phyloP scores from a whole-genome alignment of 2,888 invertebrate species.

The Cantharis nigra region DNA sequence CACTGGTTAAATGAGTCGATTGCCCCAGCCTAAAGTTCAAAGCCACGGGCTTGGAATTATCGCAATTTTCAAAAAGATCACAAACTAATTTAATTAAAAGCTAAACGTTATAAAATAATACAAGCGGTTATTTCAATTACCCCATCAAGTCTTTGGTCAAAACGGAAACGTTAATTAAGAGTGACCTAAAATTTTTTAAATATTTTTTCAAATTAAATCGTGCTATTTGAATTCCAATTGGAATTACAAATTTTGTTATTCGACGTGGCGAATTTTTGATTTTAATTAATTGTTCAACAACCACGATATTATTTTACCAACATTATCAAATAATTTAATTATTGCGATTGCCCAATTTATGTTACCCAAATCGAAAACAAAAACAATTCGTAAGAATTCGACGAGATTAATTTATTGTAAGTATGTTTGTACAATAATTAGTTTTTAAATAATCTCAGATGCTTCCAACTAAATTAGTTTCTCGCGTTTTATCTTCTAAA shows the following conservation, averaged over 20 bases:
- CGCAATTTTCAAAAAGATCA: slow-evolving; percentile 9
- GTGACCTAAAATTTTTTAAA: background rate
- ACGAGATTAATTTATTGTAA: background rate
- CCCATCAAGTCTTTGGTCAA: background rate
- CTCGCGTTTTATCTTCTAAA: background rate
- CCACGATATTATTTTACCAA: background rate
- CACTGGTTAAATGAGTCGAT: slow-evolving; percentile 13
- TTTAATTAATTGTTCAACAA: background rate
- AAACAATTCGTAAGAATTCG: background rate
- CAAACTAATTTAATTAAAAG: background rate
- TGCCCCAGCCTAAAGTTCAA: slow-evolving; percentile 26
- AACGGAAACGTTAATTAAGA: background rate
- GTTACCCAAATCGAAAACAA: background rate
- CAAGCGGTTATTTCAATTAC: background rate
- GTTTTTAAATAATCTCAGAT: background rate
- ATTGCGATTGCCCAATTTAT: background rate
- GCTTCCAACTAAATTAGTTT: background rate
- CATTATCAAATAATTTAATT: background rate
- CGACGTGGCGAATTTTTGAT: background rate
- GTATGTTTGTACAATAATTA: background rate
- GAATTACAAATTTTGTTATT: background rate
- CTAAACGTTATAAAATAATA: background rate
- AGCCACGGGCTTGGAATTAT: slow-evolving; percentile 27
- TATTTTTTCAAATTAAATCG: background rate
- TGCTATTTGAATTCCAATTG: background rate